Conservation (phyloP, 2,113 vertebrate species). For the Mustela lutreola region DNA sequence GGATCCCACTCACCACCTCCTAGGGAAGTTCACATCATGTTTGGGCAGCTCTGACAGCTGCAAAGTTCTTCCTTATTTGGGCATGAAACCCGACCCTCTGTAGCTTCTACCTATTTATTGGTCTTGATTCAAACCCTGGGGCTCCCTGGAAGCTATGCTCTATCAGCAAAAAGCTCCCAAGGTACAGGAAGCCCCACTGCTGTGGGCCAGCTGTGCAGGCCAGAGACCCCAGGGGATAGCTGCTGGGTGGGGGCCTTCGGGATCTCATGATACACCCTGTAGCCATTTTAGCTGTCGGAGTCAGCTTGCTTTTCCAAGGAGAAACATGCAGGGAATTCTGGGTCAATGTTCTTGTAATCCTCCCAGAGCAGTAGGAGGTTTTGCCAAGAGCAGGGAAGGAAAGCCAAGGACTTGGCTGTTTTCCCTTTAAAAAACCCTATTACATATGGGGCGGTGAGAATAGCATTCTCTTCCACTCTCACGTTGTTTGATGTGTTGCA, state of each 20-base stretch:
- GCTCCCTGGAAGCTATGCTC: background rate
- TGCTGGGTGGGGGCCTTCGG: background rate
- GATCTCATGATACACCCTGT: rapidly evolving
- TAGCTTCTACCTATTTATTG: background rate
- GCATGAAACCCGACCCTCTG: background rate
- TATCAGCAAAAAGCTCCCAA: background rate
- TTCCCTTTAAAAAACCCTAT: background rate
- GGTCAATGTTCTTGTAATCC: slow-evolving; percentile 31
- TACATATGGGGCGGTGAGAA: background rate
- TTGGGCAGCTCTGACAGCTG: background rate
- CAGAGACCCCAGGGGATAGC: background rate
- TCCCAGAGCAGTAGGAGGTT: background rate
- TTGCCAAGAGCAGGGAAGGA: slow-evolving; percentile 15
- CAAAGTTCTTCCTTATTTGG: background rate
- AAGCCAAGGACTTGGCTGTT: background rate
- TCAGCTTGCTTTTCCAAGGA: slow-evolving; percentile 32
- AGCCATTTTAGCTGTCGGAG: slow-evolving; percentile 37
- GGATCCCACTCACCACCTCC: background rate
- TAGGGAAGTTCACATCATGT: background rate
- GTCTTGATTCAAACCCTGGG: background rate
- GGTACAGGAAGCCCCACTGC: background rate
- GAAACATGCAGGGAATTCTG: slow-evolving; percentile 32
- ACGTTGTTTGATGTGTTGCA: background rate
- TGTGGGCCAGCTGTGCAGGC: background rate
- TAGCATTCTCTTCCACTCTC: background rate